Evolutionary conservation across 2,888 invertebrate species (phyloP).

Genomic region (Ariolimax columbianus): DNA sequence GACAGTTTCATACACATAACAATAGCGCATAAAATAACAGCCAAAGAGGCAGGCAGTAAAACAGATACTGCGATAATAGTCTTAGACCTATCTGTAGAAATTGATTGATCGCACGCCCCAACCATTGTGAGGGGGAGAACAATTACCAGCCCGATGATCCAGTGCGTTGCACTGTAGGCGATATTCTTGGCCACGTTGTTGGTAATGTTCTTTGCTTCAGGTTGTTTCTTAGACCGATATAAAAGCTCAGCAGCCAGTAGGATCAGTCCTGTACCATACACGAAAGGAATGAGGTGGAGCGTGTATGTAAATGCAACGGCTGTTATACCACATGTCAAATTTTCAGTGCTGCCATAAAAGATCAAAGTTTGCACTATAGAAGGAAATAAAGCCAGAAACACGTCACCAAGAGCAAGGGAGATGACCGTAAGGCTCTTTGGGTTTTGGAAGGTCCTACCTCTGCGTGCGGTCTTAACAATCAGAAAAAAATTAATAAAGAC

Average conservation of each 20-base stretch:
- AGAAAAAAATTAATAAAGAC: neutral
- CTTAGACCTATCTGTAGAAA: neutral
- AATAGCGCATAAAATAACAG: neutral
- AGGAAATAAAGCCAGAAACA: neutral
- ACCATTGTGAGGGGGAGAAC: conserved; percentile 2
- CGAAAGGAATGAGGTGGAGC: neutral
- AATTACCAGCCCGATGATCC: neutral
- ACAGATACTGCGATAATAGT: neutral
- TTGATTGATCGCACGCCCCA: neutral
- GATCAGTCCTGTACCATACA: conserved; percentile 22
- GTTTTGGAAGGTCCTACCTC: neutral
- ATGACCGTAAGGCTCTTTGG: neutral
- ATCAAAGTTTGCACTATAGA: neutral
- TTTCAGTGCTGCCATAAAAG: neutral
- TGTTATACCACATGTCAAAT: neutral
- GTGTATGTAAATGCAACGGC: neutral
- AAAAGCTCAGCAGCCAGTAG: conserved; percentile 7
- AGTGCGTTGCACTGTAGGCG: neutral
- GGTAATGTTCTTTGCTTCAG: neutral
- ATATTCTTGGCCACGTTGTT: neutral
- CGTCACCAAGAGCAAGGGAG: neutral
- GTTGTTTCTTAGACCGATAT: neutral
- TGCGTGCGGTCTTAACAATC: neutral
- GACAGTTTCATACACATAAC: neutral
- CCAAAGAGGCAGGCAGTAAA: neutral